A percentile compares a stretch with the other conserved stretches of the same genome.
phyloP scores from a whole-genome alignment of 2,888 invertebrate genomes.

The Mesoligia furuncula region DNA sequence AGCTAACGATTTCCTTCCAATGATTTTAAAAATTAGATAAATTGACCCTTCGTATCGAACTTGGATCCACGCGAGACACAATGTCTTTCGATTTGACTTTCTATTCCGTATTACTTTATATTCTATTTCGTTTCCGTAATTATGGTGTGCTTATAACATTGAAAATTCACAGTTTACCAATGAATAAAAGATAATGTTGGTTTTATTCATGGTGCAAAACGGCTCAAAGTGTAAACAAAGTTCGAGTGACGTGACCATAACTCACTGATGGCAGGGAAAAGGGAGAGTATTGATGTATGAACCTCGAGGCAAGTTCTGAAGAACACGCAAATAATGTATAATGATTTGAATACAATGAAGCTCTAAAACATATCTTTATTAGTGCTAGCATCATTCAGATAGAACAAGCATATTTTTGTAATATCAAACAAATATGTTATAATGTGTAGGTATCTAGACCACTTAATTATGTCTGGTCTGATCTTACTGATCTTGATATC shows the following conservation, averaged over 20 bases:
- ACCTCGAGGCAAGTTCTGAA: neutral
- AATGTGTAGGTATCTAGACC: constrained; percentile 10
- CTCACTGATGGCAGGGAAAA: neutral
- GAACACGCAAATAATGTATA: neutral
- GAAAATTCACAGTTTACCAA: too few relatives aligned
- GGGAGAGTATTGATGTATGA: neutral
- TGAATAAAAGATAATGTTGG: neutral
- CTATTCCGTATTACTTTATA: too few relatives aligned
- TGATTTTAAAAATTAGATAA: too few relatives aligned
- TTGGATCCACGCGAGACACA: too few relatives aligned
- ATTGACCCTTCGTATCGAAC: too few relatives aligned
- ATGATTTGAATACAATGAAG: neutral
- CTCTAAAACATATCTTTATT: neutral
- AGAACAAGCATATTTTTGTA: constrained; percentile 10
- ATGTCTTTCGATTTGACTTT: too few relatives aligned
- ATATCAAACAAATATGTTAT: neutral
- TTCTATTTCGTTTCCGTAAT: too few relatives aligned
- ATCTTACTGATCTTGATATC: constrained; percentile 44
- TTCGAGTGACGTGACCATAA: neutral
- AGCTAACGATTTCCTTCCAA: neutral
- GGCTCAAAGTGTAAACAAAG: neutral
- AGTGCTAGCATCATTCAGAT: neutral
- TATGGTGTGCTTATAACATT: too few relatives aligned
- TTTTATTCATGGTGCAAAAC: neutral
- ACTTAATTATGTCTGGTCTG: constrained; percentile 15